Base-by-base conservation (phyloP, 1,140 invertebrate species). In the Apis mellifera region DNA sequence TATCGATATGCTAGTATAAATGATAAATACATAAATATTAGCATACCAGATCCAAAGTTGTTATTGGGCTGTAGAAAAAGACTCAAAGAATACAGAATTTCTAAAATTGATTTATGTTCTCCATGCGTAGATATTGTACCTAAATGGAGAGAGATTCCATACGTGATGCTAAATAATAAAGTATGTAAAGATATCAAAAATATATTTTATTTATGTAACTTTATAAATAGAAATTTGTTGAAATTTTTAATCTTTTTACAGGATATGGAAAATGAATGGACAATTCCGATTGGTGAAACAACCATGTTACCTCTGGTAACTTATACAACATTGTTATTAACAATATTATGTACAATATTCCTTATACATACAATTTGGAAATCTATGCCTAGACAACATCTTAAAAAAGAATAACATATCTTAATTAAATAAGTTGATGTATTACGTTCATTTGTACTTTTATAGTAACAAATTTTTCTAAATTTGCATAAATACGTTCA, bases 81-180 rank as follows among this genome's bases (percentile, higher is more conserved):
- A 72, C 83, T 92, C 50, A 89, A 86, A 54, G 84, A 92, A 21
- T 86, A 92, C 52, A 86, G 85, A 65, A 78, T 91, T 17, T 93
- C 92, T 19, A 90, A 90, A 59, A 86, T 88, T 19, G 78, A 91
- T 75, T 69, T 94, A 9, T 94, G 93, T 48, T 85, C 87, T 12
- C 89, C 90, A 0, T 94, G 93, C 32, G 86, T 78, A 15, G 78
- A 86, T 50, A 50, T 91, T 9, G 75, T 70, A 17, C 64, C 81
- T 32, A 92, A 93, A 72, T 94, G 93, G 93, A 79, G 92, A 78
- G 88, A 91, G 79, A 85, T 94, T 80, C 82, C 89, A 4, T 91
- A 91, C 52, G 78, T 70, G 84, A 90, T 84, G 84, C 92, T 92
- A 89, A 89, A 59, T 11, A n/a, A 57, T 64, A 50, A 32, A 68